phyloP scores from a whole-genome alignment of 1,140 invertebrate genomes.

The Ceratina japonica region DNA sequence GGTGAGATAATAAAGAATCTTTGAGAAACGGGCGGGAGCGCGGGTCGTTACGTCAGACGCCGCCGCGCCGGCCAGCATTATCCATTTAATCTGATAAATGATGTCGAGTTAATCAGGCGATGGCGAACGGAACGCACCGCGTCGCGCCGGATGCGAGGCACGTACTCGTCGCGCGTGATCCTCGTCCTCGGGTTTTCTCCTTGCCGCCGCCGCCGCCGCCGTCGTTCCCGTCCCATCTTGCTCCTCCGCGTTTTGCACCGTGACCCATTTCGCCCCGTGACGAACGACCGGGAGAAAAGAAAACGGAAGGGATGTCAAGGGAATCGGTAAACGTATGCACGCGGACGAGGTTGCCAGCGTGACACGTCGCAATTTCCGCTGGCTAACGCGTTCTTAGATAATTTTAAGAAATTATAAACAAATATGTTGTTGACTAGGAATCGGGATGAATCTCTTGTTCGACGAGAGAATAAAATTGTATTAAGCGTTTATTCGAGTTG shows the following conservation, averaged over 20 bases:
- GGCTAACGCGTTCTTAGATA: too few relatives aligned
- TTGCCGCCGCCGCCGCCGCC: constrained; percentile 1
- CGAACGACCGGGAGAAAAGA: background rate
- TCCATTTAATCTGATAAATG: constrained; percentile 49
- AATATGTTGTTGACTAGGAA: too few relatives aligned
- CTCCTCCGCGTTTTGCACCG: constrained; percentile 12
- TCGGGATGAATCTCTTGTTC: too few relatives aligned
- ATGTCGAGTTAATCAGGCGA: constrained; percentile 38
- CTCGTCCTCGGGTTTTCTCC: constrained; percentile 24
- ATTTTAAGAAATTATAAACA: background rate
- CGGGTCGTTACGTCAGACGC: constrained; percentile 25
- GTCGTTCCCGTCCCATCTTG: constrained; percentile 1
- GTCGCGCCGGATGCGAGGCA: constrained; percentile 37
- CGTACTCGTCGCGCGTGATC: constrained; percentile 41
- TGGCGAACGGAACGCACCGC: constrained; percentile 16
- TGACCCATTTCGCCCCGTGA: constrained; percentile 35
- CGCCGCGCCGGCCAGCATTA: constrained; percentile 21
- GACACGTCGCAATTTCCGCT: too few relatives aligned
- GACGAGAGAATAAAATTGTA: too few relatives aligned
- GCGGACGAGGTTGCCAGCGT: too few relatives aligned
- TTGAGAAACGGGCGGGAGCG: constrained; percentile 10
- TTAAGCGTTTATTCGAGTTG: background rate
- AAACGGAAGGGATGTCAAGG: background rate
- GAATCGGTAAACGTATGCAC: background rate
- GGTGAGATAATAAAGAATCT: constrained; percentile 34